Evolutionary conservation across 2,113 vertebrate genomes (phyloP).

Genomic region (Diadophis punctatus): DNA sequence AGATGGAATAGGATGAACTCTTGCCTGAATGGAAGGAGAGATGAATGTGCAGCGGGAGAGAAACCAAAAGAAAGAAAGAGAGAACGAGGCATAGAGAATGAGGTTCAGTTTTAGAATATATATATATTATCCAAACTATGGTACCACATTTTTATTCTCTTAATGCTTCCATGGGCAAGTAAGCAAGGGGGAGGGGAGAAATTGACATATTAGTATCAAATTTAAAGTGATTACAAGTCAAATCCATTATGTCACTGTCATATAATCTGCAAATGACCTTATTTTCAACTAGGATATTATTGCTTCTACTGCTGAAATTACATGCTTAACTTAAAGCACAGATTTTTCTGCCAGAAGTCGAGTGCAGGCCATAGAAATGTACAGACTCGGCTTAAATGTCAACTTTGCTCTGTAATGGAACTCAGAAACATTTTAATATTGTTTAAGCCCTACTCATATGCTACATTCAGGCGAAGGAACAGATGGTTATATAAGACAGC

Average conservation of each 20-base stretch:
- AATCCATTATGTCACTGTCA: slow-evolving; percentile 22
- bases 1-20: too few relatives aligned
- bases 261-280: slow-evolving; percentile 22
- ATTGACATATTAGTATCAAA: slow-evolving; percentile 7
- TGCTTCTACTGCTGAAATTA: neutral
- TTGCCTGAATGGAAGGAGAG: neutral
- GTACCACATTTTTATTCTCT: neutral
- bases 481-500: neutral
- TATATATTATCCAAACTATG: neutral
- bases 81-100: neutral
- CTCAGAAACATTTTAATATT: neutral
- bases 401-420: neutral
- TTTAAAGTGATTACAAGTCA: slow-evolving; percentile 15
- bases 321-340: neutral
- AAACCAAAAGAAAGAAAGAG: neutral
- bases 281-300: neutral
- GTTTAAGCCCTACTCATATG: neutral
- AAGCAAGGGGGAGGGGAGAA: neutral
- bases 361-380: neutral
- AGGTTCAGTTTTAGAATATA: neutral
- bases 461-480: neutral
- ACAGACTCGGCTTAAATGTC: neutral
- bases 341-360: neutral
- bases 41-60: neutral
- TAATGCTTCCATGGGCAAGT: neutral